Evolutionary conservation across 1,140 invertebrate species (phyloP).

Genomic region (Chymomyza costata): DNA sequence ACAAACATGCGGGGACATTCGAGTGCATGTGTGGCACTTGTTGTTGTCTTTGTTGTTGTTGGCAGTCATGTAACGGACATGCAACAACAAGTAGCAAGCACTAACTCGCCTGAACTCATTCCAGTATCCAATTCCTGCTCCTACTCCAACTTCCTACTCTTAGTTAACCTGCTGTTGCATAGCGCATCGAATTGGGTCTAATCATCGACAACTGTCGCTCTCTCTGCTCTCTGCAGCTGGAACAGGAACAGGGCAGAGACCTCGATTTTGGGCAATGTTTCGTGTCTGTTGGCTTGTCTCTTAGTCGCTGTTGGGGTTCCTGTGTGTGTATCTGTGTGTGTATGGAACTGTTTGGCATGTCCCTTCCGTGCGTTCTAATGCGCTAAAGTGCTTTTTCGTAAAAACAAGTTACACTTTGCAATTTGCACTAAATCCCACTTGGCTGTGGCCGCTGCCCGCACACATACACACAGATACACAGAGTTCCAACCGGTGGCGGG

Average conservation of each 20-base stretch:
- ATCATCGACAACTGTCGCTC: slow-evolving; percentile 59
- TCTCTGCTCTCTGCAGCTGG: not conserved
- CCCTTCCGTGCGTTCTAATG: slow-evolving; percentile 60
- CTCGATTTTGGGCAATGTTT: too few species aligned
- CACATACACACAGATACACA: slow-evolving; percentile 26
- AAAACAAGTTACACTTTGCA: slow-evolving; percentile 74
- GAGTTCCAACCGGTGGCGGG: slow-evolving; percentile 5
- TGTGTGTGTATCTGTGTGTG: not conserved
- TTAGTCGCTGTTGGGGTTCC: not conserved
- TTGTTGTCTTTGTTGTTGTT: slow-evolving; percentile 21
- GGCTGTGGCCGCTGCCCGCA: slow-evolving; percentile 53
- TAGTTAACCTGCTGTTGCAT: slow-evolving; percentile 1
- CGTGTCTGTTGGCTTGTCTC: slow-evolving; percentile 15
- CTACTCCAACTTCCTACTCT: too few species aligned
- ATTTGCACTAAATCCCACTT: slow-evolving; percentile 73
- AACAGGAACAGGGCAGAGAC: not conserved
- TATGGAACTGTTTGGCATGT: slow-evolving; percentile 5
- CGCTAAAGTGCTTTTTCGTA: slow-evolving; percentile 72
- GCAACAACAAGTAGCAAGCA: slow-evolving; percentile 26
- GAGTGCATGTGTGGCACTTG: slow-evolving; percentile 30
- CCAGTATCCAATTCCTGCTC: too few species aligned
- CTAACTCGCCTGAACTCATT: too few species aligned
- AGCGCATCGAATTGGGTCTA: not conserved
- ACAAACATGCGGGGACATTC: too few species aligned
- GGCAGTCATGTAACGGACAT: slow-evolving; percentile 48